phyloP scores from a whole-genome alignment of 2,113 vertebrate species.

The Halcyon senegalensis region DNA sequence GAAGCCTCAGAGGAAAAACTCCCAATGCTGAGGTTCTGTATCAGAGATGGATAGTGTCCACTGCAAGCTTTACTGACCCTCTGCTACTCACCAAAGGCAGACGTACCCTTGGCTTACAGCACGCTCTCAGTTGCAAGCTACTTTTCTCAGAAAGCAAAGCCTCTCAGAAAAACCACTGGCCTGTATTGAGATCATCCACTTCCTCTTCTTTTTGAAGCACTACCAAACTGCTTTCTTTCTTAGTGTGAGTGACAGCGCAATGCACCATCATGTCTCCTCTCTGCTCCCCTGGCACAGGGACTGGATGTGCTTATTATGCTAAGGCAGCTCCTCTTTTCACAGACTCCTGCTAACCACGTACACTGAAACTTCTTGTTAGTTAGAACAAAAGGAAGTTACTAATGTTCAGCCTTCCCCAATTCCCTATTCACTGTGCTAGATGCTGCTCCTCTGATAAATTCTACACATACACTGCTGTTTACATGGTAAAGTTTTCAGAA shows the following conservation, averaged over 20 bases:
- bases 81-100: not conserved
- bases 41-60: not conserved
- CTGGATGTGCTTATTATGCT: not conserved
- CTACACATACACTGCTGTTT: not conserved
- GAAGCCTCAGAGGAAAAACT: not conserved
- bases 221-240: not conserved
- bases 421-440: not conserved
- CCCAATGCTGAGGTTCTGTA: rapidly evolving
- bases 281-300: not conserved
- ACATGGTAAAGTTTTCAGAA: not conserved
- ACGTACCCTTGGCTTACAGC: not conserved
- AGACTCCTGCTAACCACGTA: not conserved
- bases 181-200: not conserved
- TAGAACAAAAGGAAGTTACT: not conserved
- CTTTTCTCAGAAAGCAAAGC: not conserved
- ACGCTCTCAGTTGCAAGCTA: not conserved
- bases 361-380: not conserved
- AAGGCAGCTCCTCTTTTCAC: not conserved
- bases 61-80: too few species aligned
- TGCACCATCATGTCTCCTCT: rapidly evolving
- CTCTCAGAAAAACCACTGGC: not conserved
- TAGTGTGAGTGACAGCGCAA: not conserved
- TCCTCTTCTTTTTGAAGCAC: not conserved
- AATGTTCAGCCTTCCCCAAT: not conserved
- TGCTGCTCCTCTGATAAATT: not conserved